Conservation (phyloP, 2,113 vertebrate genomes). For the Stegostoma tigrinum region DNA sequence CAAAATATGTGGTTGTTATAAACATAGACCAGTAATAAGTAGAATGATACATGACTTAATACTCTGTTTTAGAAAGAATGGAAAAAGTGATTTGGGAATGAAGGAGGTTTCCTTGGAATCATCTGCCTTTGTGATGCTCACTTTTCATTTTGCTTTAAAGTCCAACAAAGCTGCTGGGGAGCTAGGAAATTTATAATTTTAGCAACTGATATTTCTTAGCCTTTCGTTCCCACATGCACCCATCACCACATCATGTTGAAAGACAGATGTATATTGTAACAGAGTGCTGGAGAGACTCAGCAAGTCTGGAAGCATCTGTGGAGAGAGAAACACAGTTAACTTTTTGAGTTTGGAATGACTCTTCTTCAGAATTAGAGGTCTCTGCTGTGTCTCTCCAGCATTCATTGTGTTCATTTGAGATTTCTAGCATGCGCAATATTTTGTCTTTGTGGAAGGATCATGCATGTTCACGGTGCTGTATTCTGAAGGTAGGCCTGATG, state of each 20-base stretch:
- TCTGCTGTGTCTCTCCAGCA: no score
- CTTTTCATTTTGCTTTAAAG: not conserved
- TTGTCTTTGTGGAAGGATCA: no score
- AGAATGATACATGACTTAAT: not conserved
- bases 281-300: no score
- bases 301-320: no score
- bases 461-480: not conserved
- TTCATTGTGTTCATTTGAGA: no score
- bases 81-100: slow-evolving; percentile 24
- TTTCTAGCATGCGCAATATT: no score
- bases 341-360: no score
- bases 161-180: not conserved
- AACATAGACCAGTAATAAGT: slow-evolving; percentile 9
- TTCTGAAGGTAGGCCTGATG: not conserved
- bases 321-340: no score
- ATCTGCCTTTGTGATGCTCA: not conserved
- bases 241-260: not conserved
- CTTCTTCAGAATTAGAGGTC: no score
- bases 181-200: not conserved
- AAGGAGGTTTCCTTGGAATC: not conserved
- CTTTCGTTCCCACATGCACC: not conserved
- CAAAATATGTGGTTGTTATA: slow-evolving; percentile 16
- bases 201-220: not conserved
- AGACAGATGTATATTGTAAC: not conserved
- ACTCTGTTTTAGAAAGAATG: not conserved